A percentile compares a stretch with the other conserved stretches of the same genome.
These are phyloP conservation scores for Mustelus asterias DNA, from an alignment of 2,113 vertebrate species.

Conservation along the genomic window DNA sequence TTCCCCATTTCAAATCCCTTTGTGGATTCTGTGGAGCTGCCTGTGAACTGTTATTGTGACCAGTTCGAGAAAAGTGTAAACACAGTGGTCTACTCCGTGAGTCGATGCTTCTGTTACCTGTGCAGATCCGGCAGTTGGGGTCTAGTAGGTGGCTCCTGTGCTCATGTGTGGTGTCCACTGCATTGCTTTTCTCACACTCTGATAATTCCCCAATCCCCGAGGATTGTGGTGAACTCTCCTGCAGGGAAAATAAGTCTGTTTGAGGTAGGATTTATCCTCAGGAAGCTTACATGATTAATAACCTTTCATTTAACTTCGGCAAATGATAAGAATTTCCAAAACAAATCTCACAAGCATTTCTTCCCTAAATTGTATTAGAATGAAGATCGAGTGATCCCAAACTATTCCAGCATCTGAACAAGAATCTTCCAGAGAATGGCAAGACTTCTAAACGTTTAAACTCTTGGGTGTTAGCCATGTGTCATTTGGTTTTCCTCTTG, in stretches of 20 bases:
- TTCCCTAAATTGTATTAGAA: neutral
- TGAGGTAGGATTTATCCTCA: neutral
- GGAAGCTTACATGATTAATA: neutral
- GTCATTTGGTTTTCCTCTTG: neutral
- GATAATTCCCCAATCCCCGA: neutral
- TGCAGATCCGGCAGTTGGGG: constrained; percentile 40
- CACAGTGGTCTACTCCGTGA: neutral
- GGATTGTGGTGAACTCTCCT: neutral
- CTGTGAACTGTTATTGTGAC: neutral
- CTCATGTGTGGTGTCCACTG: constrained; percentile 39
- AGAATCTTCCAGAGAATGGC: neutral
- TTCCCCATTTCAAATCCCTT: neutral
- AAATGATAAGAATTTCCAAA: neutral
- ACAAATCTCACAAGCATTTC: neutral
- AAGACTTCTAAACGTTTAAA: neutral
- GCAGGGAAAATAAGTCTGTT: neutral
- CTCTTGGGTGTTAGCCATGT: neutral
- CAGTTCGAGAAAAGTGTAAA: neutral
- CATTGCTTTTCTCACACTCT: neutral
- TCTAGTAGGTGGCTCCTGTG: constrained; percentile 42
- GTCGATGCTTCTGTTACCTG: constrained; percentile 39
- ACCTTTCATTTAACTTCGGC: neutral
- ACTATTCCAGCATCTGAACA: neutral
- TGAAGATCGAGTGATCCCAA: neutral
- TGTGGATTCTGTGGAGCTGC: neutral